Evolutionary conservation across 2,113 vertebrate species (phyloP), one percentile per base, ranked within the genome.

Genomic region (Pterophyllum scalare): DNA sequence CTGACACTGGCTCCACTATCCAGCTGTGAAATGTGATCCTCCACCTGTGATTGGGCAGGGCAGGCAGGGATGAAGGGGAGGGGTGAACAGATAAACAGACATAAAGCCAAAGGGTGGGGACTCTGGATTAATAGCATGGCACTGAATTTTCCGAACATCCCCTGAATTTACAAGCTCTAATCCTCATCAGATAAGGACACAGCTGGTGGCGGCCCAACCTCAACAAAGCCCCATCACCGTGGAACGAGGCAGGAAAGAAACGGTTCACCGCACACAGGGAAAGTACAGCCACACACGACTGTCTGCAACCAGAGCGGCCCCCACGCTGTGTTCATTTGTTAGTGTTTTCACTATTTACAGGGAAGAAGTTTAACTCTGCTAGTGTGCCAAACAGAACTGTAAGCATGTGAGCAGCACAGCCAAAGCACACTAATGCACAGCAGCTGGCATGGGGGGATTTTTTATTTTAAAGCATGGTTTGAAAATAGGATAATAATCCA

Each of bases 91-190:
- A 83, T 62, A 49, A 59, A 35, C 72, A 22, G 58, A 77, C 75
- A 52, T 72, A 72, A 33, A 14, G 62, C 70, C 77, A 61, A 79
- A 74, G 28, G 61, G 59, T 79, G 75, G 78, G 64, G 59, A 75
- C 38, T 7, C 14, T 43, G 82, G 89, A 92, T 88, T 92, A 93
- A 79, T 74, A 58, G 52, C 79, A 76, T 70, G 75, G 83, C 59
- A 79, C 83, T 3, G 81, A 74, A 67, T 78, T 89, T 77, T 92
- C 88, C 84, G 74, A 83, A 87, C 85, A 90, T 85, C 81, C 80
- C 78, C 79, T 84, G 80, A 87, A 86, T 89, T 88, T 89, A 82
- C 52, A 31, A 80, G 54, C 86, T 83, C 20, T 90, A 91, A 90
- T 91, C 89, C 88, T 80, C 2, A 7, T 58, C 77, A 81, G 60